Conservation (phyloP, 2,797 vertebrate species). For the Tenualosa ilisha region DNA sequence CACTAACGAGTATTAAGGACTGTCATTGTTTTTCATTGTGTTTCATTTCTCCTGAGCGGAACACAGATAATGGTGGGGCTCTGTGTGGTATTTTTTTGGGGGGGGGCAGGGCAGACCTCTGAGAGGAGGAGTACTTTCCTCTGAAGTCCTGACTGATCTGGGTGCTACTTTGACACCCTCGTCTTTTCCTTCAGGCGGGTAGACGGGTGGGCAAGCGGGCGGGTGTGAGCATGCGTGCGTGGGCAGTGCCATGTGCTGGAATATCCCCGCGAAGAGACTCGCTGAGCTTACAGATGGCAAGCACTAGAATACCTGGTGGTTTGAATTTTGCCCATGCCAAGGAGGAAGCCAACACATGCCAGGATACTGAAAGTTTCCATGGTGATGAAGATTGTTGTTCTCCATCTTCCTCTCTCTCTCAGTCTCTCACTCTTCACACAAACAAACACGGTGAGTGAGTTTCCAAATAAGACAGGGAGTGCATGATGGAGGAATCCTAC, state of each 20-base stretch:
- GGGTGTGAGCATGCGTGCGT: no score
- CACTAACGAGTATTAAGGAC: conserved; percentile 66
- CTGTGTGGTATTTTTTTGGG: no score
- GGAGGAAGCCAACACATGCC: conserved; percentile 25
- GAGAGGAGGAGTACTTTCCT: neutral
- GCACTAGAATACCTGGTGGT: conserved; percentile 40
- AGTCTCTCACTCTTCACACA: neutral
- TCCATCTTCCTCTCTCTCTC: neutral
- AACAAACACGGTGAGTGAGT: neutral
- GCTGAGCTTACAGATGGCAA: conserved; percentile 45
- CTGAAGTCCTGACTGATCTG: conserved; percentile 41
- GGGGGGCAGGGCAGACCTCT: neutral
- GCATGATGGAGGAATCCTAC: neutral
- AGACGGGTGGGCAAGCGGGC: neutral
- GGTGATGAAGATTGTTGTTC: conserved; percentile 7
- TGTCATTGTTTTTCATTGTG: conserved; percentile 38
- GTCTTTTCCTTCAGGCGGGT: conserved; percentile 38
- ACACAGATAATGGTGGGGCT: conserved; percentile 57
- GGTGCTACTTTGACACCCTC: conserved; percentile 45
- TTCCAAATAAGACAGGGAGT: neutral
- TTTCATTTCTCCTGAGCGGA: conserved; percentile 67
- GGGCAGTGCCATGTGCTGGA: conserved; percentile 26
- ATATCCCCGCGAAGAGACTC: conserved; percentile 37
- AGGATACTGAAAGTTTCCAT: conserved; percentile 9
- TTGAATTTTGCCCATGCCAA: conserved; percentile 31